phyloP scores from a whole-genome alignment of 2,888 invertebrate genomes.

The Aporophyla nigra region DNA sequence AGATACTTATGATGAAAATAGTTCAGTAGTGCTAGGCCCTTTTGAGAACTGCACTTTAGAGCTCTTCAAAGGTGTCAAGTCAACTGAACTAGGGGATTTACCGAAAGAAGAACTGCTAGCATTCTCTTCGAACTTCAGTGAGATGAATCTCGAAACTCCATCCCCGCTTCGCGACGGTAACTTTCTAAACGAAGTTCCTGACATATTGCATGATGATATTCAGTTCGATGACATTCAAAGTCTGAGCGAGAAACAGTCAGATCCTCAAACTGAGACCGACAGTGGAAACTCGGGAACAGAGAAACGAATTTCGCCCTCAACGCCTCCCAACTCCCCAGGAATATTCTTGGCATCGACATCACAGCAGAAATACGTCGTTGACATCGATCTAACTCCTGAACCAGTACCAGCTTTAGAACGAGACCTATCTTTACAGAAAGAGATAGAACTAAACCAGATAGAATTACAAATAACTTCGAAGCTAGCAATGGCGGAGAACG shows the following conservation, averaged over 20 bases:
- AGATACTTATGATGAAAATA: conserved; percentile 88
- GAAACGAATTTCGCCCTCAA: conserved; percentile 83
- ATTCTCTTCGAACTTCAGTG: conserved; percentile 90
- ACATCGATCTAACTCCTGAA: conserved; percentile 79
- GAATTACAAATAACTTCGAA: conserved; percentile 88
- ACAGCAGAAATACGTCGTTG: conserved; percentile 83
- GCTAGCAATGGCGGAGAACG: conserved; percentile 89
- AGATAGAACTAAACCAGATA: conserved; percentile 85
- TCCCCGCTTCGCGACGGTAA: conserved; percentile 87
- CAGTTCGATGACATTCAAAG: conserved; percentile 81
- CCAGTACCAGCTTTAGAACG: conserved; percentile 62
- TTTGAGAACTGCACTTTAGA: conserved; percentile 91
- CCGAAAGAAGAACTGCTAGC: conserved; percentile 88
- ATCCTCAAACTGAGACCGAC: conserved; percentile 73
- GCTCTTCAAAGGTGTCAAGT: conserved; percentile 88
- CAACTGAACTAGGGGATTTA: conserved; percentile 82
- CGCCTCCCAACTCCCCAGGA: conserved; percentile 88
- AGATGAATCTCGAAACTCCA: conserved; percentile 87
- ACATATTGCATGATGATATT: conserved; percentile 81
- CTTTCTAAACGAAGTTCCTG: conserved; percentile 88
- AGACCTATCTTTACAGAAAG: conserved; percentile 73
- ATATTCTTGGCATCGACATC: conserved; percentile 83
- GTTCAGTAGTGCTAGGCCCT: conserved; percentile 91
- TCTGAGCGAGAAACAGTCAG: conserved; percentile 77
- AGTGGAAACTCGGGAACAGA: conserved; percentile 80